Percentiles rank a stretch among this genome's conserved stretches.
Evolutionary conservation across 1,140 invertebrate species (phyloP).

Genomic region (Halesus radiatus): DNA sequence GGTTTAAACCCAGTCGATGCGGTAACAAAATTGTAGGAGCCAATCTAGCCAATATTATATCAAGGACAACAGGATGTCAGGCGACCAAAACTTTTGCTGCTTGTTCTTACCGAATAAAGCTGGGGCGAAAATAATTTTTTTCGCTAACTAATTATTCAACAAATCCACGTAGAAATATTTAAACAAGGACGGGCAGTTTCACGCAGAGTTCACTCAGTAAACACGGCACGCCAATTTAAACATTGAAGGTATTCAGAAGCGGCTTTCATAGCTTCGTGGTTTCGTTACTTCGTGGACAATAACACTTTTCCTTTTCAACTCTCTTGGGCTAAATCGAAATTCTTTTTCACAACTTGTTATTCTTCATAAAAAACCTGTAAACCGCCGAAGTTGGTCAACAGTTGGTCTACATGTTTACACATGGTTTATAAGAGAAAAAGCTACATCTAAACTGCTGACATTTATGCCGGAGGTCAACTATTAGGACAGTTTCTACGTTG

Average conservation of each 20-base stretch:
- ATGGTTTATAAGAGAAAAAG: no score
- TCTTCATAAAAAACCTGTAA: no score
- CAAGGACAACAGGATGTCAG: neutral
- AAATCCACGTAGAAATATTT: neutral
- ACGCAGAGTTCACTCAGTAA: neutral
- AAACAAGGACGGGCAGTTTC: neutral
- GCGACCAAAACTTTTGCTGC: conserved; percentile 20
- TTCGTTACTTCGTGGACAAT: neutral
- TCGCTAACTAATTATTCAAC: conserved; percentile 18
- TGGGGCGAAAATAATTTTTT: neutral
- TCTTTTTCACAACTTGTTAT: no score
- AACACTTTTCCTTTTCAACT: neutral
- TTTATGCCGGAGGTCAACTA: no score
- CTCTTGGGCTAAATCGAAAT: neutral
- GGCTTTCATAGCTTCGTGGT: neutral
- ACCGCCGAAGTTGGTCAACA: no score
- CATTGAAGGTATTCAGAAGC: neutral
- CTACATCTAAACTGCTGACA: no score
- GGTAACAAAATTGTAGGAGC: no score
- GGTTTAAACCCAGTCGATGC: no score
- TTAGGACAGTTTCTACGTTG: no score
- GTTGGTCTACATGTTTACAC: no score
- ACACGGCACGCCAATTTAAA: neutral
- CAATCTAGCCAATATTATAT: no score
- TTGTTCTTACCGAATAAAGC: neutral